These are phyloP conservation scores for Eumerus sabulonum DNA, from an alignment of 2,888 invertebrate genomes.

Conservation along the genomic window DNA sequence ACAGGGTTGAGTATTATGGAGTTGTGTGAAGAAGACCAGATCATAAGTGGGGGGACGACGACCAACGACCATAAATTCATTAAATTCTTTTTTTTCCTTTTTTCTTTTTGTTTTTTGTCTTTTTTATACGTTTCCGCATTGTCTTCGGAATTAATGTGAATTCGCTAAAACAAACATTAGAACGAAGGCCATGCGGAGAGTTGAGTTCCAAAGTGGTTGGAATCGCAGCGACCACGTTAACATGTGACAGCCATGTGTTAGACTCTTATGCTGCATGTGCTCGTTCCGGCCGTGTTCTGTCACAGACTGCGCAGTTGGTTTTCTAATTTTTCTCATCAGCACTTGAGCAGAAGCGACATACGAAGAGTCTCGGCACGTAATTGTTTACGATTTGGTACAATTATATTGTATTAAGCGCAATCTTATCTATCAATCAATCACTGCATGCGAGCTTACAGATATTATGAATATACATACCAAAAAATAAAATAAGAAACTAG, in stretches of 20 bases:
- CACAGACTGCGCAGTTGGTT: conserved; percentile 7
- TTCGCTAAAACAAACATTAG: conserved; percentile 54
- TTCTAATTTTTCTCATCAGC: background rate
- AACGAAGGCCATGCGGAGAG: conserved; percentile 8
- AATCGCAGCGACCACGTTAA: conserved; percentile 5
- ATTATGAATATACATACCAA: no score
- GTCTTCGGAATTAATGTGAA: conserved; percentile 38
- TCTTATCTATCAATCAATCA: conserved; percentile 59
- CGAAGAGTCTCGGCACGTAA: conserved; percentile 54
- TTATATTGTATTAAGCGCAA: conserved; percentile 37
- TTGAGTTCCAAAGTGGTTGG: background rate
- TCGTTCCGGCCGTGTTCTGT: background rate
- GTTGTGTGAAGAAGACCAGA: no score
- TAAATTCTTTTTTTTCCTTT: no score
- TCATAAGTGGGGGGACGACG: conserved; percentile 32
- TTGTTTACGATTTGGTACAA: conserved; percentile 60
- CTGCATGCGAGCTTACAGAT: background rate
- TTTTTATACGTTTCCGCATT: conserved; percentile 53
- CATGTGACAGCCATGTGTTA: conserved; percentile 50
- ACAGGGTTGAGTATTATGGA: no score
- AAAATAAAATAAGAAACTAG: conserved; percentile 28
- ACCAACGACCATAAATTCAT: conserved; percentile 55
- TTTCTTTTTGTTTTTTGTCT: no score
- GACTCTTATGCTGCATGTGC: conserved; percentile 20
- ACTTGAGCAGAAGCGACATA: background rate